Conservation (phyloP, 2,113 vertebrate species). For the Formicarius rufipectus region DNA sequence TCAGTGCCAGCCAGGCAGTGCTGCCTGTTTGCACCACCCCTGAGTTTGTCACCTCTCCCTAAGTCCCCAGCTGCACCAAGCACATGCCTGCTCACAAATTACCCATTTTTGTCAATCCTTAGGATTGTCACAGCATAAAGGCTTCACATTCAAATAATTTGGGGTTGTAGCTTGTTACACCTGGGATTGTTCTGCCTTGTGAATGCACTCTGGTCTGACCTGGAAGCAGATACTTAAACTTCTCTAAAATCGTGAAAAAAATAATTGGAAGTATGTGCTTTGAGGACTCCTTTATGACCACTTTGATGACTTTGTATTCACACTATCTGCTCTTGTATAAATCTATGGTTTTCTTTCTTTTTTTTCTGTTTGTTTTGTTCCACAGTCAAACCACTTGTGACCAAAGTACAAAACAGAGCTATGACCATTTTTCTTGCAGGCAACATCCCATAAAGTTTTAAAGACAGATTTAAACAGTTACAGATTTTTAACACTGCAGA, state of each 20-base stretch:
- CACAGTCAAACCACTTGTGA: not conserved
- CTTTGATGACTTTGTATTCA: not conserved
- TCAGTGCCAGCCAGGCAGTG: rapidly evolving
- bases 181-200: not conserved
- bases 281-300: not conserved
- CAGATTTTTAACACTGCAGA: not conserved
- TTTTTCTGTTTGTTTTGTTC: too few species aligned
- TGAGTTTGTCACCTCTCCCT: not conserved
- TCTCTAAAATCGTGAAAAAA: not conserved
- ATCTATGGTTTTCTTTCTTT: not conserved
- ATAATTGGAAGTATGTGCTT: not conserved
- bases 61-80: not conserved
- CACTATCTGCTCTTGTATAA: not conserved
- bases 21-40: not conserved
- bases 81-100: not conserved
- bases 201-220: not conserved
- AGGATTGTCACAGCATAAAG: not conserved
- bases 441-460: conserved; percentile 16
- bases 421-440: not conserved
- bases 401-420: not conserved
- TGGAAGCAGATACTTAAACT: not conserved
- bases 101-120: not conserved
- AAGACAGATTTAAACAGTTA: conserved; percentile 2
- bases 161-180: not conserved
- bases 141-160: not conserved